Conservation (phyloP, 2,888 invertebrate genomes). For the Cybosia mesomella region DNA sequence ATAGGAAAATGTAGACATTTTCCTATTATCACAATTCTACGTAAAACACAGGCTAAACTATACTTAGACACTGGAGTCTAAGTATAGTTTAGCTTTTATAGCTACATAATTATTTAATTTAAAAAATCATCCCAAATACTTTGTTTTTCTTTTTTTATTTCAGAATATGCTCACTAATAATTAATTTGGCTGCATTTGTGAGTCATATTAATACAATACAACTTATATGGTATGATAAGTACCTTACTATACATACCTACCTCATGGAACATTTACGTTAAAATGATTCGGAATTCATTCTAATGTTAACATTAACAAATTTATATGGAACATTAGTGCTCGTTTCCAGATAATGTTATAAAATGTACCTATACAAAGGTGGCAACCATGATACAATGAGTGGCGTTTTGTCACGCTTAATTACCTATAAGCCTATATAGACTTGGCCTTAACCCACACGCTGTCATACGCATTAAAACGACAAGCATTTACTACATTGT, state of each 20-base stretch:
- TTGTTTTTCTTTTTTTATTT: no score
- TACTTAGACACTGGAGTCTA: no score
- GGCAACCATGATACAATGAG: conserved; percentile 5
- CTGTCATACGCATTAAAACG: conserved; percentile 53
- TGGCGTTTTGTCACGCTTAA: conserved; percentile 34
- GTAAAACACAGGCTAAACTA: no score
- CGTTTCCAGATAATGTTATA: not conserved
- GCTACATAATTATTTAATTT: no score
- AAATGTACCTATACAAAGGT: not conserved
- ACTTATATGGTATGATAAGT: not conserved
- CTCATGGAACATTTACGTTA: no score
- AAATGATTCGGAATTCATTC: not conserved
- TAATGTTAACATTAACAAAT: not conserved
- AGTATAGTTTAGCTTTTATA: no score
- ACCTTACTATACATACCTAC: not conserved
- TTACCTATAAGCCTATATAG: conserved; percentile 40
- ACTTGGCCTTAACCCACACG: conserved; percentile 70
- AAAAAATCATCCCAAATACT: no score
- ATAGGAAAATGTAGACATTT: no score
- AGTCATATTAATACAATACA: not conserved
- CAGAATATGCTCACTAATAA: no score
- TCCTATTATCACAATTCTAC: no score
- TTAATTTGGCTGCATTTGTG: no score
- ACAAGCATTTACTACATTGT: conserved; percentile 27
- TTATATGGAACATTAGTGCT: not conserved